Evolutionary conservation across 2,888 invertebrate species (phyloP).

Genomic region (Escarpia spicata): DNA sequence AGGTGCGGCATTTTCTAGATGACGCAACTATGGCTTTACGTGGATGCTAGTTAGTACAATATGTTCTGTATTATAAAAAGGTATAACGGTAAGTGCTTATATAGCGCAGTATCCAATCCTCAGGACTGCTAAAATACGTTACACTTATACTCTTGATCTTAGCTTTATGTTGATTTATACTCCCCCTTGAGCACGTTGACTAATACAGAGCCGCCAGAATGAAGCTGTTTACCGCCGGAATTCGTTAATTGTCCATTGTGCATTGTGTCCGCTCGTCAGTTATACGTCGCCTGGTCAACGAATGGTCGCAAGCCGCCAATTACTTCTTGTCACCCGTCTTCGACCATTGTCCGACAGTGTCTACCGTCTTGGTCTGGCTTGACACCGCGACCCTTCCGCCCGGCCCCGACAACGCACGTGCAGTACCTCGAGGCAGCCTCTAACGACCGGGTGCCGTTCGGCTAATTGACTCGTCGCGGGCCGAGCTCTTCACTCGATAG

Average conservation of each 20-base stretch:
- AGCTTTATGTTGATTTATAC: background rate
- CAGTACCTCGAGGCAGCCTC: background rate
- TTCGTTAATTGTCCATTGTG: background rate
- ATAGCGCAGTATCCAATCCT: too few relatives aligned
- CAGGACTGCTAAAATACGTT: too few relatives aligned
- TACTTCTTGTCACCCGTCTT: background rate
- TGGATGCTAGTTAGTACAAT: too few relatives aligned
- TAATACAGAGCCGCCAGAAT: background rate
- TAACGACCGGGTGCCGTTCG: background rate
- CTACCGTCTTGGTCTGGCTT: background rate
- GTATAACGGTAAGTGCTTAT: too few relatives aligned
- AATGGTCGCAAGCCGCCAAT: conserved; percentile 1
- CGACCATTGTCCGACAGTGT: background rate
- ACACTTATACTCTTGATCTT: background rate
- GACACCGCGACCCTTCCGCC: background rate
- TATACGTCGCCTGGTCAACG: conserved; percentile 5
- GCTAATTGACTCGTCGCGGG: background rate
- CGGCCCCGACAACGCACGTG: background rate
- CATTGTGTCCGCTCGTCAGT: background rate
- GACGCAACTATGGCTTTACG: too few relatives aligned
- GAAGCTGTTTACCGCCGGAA: conserved; percentile 8
- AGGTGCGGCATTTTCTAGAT: too few relatives aligned
- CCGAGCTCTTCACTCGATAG: background rate
- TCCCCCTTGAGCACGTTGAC: background rate
- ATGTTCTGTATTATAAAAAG: too few relatives aligned